Percentiles rank a stretch among this genome's conserved stretches.
Evolutionary conservation across 1,140 invertebrate species (phyloP).

Genomic region (Zaprionus ghesquierei): DNA sequence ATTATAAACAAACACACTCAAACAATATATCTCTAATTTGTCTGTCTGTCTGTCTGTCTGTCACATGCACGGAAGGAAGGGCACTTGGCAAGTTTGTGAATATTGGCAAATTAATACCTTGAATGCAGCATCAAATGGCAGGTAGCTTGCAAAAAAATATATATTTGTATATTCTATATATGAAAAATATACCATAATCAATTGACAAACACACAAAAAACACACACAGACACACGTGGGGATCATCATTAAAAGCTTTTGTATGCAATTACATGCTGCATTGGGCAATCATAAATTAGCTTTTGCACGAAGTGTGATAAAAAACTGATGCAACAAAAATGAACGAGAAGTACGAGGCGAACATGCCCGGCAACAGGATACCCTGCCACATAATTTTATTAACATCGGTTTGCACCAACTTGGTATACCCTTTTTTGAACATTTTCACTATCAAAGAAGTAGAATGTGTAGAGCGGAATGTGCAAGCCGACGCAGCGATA

Average conservation of each 20-base stretch:
- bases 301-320: conserved; percentile 54
- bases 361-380: too few relatives aligned
- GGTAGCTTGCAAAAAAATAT: conserved; percentile 1
- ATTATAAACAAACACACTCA: conserved; percentile 9
- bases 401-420: too few relatives aligned
- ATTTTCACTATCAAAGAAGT: too few relatives aligned
- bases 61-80: not conserved
- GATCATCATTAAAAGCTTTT: conserved; percentile 73
- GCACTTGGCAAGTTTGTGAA: conserved; percentile 21
- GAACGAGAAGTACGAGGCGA: too few relatives aligned
- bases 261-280: conserved; percentile 80
- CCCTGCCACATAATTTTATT: too few relatives aligned
- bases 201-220: conserved; percentile 21
- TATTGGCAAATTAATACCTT: conserved; percentile 51
- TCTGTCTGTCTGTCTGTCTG: not conserved
- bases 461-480: not conserved
- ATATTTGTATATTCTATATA: conserved; percentile 14
- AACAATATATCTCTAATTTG: conserved; percentile 43
- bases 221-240: conserved; percentile 14
- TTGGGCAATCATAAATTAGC: conserved; percentile 80
- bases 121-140: conserved; percentile 24
- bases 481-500: not conserved
- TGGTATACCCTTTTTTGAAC: too few relatives aligned
- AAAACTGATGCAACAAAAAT: conserved; percentile 33
- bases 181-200: conserved; percentile 39